Base-by-base conservation (phyloP, 1,140 invertebrate genomes). In the Dendrolimus punctatus region DNA sequence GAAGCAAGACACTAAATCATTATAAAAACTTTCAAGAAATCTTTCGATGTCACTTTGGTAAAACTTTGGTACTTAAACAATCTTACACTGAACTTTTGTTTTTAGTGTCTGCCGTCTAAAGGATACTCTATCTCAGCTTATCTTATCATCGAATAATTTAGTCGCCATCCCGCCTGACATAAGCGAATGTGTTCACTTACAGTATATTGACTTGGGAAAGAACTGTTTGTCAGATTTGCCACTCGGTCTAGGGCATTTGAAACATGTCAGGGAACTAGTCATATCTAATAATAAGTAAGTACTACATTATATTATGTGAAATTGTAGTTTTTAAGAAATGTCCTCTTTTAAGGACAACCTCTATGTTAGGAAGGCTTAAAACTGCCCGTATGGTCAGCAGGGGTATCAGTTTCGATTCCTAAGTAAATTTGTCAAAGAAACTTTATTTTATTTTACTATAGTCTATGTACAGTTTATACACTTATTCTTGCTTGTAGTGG, bases 231-330 rank as follows among this genome's bases (percentile, higher is more conserved):
- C 76, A 4, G 89, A 91, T 51, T 82, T 98, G 46, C 95, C 95
- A 0, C 58, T 72, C 1, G 92, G 91, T 66, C 83, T 96, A 45
- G 80, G 88, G 7, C 67, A 81, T 1, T 72, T 96, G 39, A 88
- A 90, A 50, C 87, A 90, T 51, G 73, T 98, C 46, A 89, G 94
- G 66, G 95, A 97, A 82, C 87, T 98, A 0, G 92, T 94, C 63
- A 88, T 97, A 55, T 91, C 91, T 2, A 92, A 91, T 72, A 97
- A 98, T 80, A 93, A 90, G 95, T 96, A 70, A 73, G 71, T 67
- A 51, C 53, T 59, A 4, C 5, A 23, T 23, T 23, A 23, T 23
- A 23, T 23, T 23, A 23, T 23, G 23, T 23, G 23, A 23, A 23
- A 23, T 23, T 23, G 23, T 23, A 23, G 23, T 23, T 23, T 23